Conservation (phyloP, 2,797 vertebrate species). For the Peromyscus aztecus region DNA sequence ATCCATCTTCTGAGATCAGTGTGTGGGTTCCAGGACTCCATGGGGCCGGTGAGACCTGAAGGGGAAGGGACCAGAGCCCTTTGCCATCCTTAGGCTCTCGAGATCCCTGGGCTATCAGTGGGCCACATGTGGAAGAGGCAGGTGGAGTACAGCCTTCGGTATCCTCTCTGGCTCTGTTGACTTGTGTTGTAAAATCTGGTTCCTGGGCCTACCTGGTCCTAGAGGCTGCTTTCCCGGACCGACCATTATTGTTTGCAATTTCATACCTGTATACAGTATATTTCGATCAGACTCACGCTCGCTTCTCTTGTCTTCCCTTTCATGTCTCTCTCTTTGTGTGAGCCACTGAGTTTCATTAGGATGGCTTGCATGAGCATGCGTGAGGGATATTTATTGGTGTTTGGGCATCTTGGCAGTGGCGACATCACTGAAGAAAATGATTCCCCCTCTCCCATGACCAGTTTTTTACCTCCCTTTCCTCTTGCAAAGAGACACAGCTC, state of each 20-base stretch:
- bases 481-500: not conserved
- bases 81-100: rapidly evolving
- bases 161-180: rapidly evolving
- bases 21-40: not conserved
- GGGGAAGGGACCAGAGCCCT: not conserved
- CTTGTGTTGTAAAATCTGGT: not conserved
- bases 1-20: not conserved
- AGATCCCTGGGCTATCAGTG: rapidly evolving
- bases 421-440: not conserved
- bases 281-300: not conserved
- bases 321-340: not conserved
- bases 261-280: not conserved
- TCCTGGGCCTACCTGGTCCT: not conserved
- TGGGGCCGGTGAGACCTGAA: rapidly evolving
- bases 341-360: not conserved
- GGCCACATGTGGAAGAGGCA: no score
- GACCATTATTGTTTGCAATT: not conserved
- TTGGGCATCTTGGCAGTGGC: not conserved
- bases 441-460: no score
- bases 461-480: not conserved
- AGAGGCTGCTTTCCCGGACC: not conserved
- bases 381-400: not conserved
- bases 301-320: not conserved
- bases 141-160: not conserved
- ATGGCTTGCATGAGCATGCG: not conserved